A percentile compares a stretch with the other conserved stretches of the same genome.
phyloP scores from a whole-genome alignment of 1,140 invertebrate genomes.

The Ceratitis capitata region DNA sequence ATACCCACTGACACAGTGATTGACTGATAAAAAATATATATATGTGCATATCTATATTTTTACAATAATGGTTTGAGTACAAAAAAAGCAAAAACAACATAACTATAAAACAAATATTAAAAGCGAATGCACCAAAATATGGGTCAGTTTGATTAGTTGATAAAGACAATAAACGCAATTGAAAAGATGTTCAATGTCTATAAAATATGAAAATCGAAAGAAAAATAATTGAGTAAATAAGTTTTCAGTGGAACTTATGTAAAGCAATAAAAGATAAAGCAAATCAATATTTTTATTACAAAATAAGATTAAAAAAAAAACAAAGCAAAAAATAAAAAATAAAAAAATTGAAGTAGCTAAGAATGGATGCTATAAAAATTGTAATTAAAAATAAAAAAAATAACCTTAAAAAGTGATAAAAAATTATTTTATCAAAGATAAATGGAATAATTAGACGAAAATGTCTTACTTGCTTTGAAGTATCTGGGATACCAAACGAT shows the following conservation, averaged over 20 bases:
- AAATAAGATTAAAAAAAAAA: background rate
- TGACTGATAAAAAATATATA: background rate
- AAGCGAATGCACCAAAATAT: background rate
- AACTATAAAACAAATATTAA: constrained; percentile 19
- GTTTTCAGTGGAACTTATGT: background rate
- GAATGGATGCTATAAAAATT: background rate
- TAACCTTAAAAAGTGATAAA: background rate
- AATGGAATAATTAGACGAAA: background rate
- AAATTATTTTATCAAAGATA: background rate
- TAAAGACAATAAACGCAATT: background rate
- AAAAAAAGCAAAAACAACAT: background rate
- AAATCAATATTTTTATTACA: background rate
- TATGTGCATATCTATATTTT: background rate
- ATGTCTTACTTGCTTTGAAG: background rate
- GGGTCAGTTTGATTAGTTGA: constrained; percentile 33
- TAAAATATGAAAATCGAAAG: background rate
- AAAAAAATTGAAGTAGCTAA: background rate
- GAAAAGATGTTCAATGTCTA: background rate
- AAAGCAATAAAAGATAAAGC: background rate
- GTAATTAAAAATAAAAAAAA: background rate
- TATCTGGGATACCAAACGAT: background rate
- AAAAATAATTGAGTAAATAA: background rate
- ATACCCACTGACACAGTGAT: background rate
- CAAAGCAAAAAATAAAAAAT: background rate
- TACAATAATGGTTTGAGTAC: background rate